Evolutionary conservation across 2,113 vertebrate species (phyloP), one percentile per base, ranked within the genome.

Genomic region (Nestor notabilis): DNA sequence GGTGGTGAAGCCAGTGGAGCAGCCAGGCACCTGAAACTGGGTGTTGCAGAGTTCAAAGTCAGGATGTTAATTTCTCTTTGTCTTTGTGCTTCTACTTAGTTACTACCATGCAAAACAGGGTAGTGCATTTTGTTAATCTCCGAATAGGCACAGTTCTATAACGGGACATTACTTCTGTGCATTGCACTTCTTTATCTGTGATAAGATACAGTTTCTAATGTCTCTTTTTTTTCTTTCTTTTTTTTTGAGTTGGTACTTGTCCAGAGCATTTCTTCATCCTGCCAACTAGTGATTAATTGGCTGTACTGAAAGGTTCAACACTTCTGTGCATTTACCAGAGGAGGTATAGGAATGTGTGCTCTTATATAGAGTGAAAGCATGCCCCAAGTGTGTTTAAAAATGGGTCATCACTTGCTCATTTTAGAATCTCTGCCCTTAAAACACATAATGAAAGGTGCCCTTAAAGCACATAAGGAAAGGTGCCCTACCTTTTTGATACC

Each of bases 211-310:
- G 74, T 95, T 95, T 95, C 76, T 90, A 87, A 90, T 69, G 70
- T 76, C 44, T 92, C 52, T 1, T 47, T 74, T 92, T 78, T 56
- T 77, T 0, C 53, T 37, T 87, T 82, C 46, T 0, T 66, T 69
- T 96, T 92, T 53, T 93, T 90, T 27, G 1, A 70, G 66, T 89
- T 97, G 97, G 87, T 96, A 83, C 76, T 96, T 94, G 72, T 88
- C 92, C 77, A 92, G 88, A 95, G 71, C 64, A 94, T 87, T 96
- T 96, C 79, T 97, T 96, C 95, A 78, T 89, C 93, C 96, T 95
- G 95, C 97, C 97, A 97, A 11, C 95, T 95, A 69, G 85, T 97
- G 96, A 97, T 97, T 97, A 97, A 97, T 93, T 90, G 37, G 93
- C 92, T 87, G 87, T 87, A 92, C 70, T 95, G 96, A 95, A 92